A percentile compares a stretch with the other conserved stretches of the same genome.
Evolutionary conservation across 2,888 invertebrate genomes (phyloP).

Genomic region (Archips crataeganus): DNA sequence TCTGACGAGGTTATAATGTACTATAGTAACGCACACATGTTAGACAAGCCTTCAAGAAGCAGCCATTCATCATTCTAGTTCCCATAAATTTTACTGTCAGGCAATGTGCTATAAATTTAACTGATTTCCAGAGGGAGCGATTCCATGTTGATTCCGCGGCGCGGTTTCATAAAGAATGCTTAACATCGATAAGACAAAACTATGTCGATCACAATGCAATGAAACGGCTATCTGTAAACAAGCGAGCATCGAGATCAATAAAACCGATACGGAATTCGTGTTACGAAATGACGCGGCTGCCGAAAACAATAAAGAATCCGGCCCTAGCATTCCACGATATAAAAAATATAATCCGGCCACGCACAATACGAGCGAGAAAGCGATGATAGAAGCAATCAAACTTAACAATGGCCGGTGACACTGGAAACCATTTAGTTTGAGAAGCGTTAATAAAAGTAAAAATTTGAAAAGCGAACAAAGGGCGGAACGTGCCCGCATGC

Average conservation of each 20-base stretch:
- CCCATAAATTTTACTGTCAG: slow-evolving; percentile 41
- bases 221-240: slow-evolving; percentile 51
- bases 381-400: slow-evolving; percentile 66
- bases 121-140: slow-evolving; percentile 33
- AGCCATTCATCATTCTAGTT: slow-evolving; percentile 42
- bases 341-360: slow-evolving; percentile 57
- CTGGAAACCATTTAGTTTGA: slow-evolving; percentile 57
- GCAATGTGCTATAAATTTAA: slow-evolving; percentile 39
- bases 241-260: slow-evolving; percentile 52
- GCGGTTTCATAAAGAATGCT: slow-evolving; percentile 23
- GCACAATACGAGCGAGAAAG: slow-evolving; percentile 59
- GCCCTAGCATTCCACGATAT: slow-evolving; percentile 48
- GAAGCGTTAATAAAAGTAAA: slow-evolving; percentile 59
- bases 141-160: slow-evolving; percentile 20
- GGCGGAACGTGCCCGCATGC: slow-evolving; percentile 71
- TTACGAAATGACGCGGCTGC: slow-evolving; percentile 57
- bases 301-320: slow-evolving; percentile 48
- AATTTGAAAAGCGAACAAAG: slow-evolving; percentile 64
- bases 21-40: slow-evolving; percentile 32
- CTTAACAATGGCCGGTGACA: slow-evolving; percentile 67
- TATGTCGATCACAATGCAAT: slow-evolving; percentile 53
- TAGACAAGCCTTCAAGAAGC: slow-evolving; percentile 38
- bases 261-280: slow-evolving; percentile 52
- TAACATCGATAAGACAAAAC: slow-evolving; percentile 45
- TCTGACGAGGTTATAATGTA: slow-evolving; percentile 40